Evolutionary conservation across 2,888 invertebrate genomes (phyloP).

Genomic region (Ligdia adustata): DNA sequence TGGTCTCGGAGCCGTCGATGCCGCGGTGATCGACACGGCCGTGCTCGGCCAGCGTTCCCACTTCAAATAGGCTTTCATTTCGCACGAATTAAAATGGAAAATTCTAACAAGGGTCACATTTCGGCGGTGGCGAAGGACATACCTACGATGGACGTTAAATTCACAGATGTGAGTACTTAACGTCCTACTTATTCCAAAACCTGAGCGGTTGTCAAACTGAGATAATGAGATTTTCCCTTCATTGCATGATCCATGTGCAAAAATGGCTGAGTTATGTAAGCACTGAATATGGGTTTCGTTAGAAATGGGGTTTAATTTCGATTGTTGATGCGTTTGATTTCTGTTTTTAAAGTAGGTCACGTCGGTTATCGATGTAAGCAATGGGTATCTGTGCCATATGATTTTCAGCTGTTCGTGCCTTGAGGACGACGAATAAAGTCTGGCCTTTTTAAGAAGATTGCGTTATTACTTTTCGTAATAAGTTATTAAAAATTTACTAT

Average conservation of each 20-base stretch:
- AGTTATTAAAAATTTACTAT: no score
- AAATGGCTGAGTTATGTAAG: conserved; percentile 12
- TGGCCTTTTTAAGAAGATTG: no score
- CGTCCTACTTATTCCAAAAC: conserved; percentile 1
- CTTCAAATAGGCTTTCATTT: conserved; percentile 49
- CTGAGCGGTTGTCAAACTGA: not conserved
- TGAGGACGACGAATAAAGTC: no score
- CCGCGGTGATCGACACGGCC: conserved; percentile 48
- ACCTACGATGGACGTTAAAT: conserved; percentile 62
- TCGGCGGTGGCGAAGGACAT: conserved; percentile 60
- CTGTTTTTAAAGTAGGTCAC: conserved; percentile 33
- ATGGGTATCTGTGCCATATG: conserved; percentile 30
- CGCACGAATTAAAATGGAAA: conserved; percentile 49
- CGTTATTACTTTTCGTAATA: no score
- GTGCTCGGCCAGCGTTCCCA: conserved; percentile 49
- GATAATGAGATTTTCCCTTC: conserved; percentile 5
- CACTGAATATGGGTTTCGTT: not conserved
- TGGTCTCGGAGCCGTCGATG: conserved; percentile 47
- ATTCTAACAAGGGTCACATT: conserved; percentile 51
- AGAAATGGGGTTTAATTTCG: not conserved
- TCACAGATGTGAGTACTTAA: conserved; percentile 65
- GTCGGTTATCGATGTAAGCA: conserved; percentile 16
- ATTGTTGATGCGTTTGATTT: not conserved
- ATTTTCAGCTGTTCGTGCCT: conserved; percentile 36
- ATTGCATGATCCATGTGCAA: conserved; percentile 5